Percentiles rank a stretch among this genome's conserved stretches.
Conservation (phyloP, 2,888 invertebrate species). For the Sphaeridia pumilis region DNA sequence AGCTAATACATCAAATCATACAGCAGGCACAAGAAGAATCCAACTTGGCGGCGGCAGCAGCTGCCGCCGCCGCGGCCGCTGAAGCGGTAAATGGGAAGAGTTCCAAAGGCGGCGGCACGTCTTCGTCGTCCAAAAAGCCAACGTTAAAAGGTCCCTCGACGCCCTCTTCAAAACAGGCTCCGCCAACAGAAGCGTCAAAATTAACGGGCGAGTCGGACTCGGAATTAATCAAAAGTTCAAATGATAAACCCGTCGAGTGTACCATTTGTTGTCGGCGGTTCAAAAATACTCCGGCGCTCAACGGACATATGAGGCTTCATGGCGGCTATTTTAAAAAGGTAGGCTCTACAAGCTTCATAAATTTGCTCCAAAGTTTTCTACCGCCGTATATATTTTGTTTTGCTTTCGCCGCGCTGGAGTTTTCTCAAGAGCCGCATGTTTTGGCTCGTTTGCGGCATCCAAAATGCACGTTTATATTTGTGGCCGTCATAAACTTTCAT, state of each 20-base stretch:
- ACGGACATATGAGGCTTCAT: slow-evolving; percentile 95
- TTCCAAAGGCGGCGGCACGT: slow-evolving; percentile 8
- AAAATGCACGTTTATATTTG: background rate
- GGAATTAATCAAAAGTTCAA: slow-evolving; percentile 12
- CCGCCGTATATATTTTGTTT: background rate
- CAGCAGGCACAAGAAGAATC: slow-evolving; percentile 57
- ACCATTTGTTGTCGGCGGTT: slow-evolving; percentile 90
- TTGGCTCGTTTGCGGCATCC: too few relatives aligned
- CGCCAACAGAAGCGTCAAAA: background rate
- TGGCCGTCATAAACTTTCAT: background rate
- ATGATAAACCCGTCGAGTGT: slow-evolving; percentile 75
- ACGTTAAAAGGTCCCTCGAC: slow-evolving; percentile 9
- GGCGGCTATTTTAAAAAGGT: slow-evolving; percentile 95
- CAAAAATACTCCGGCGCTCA: slow-evolving; percentile 93
- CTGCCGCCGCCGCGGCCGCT: background rate
- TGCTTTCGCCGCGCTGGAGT: too few relatives aligned
- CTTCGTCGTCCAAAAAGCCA: slow-evolving; percentile 6
- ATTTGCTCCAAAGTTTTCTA: background rate
- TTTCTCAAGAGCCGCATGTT: too few relatives aligned
- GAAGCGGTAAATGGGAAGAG: slow-evolving; percentile 7
- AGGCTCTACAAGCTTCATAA: slow-evolving; percentile 24
- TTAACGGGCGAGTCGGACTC: slow-evolving; percentile 11
- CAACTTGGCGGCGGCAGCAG: slow-evolving; percentile 15
- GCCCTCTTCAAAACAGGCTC: slow-evolving; percentile 15
- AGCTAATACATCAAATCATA: slow-evolving; percentile 64